A percentile compares a stretch with the other conserved stretches of the same genome.
Conservation (phyloP, 2,113 vertebrate genomes). For the Sapajus apella region DNA sequence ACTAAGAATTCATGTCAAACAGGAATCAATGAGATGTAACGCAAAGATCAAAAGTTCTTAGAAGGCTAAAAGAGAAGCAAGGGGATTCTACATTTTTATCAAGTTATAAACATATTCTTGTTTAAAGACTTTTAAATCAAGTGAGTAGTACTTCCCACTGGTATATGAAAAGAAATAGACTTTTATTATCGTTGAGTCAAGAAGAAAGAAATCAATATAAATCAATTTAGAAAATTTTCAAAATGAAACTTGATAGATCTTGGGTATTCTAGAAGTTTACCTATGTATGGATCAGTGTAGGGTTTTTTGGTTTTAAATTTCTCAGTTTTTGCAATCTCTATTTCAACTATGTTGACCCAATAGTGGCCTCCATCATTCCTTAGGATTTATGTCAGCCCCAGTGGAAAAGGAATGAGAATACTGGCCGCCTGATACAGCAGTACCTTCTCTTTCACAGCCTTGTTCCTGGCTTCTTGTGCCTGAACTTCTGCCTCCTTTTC, state of each 20-base stretch:
- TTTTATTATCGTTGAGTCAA: background rate
- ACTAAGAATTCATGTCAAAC: conserved; percentile 38
- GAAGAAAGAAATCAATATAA: background rate
- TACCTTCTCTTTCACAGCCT: background rate
- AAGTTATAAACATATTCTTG: conserved; percentile 44
- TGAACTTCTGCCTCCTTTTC: background rate
- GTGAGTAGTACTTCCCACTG: background rate
- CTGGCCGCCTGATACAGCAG: background rate
- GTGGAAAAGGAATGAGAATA: background rate
- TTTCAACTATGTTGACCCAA: background rate
- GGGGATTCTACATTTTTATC: conserved; percentile 26
- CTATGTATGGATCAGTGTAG: background rate
- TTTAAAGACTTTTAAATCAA: conserved; percentile 39
- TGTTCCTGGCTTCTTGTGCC: background rate
- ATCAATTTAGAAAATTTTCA: background rate
- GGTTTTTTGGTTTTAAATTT: background rate
- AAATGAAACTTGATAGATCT: background rate
- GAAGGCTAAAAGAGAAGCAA: background rate
- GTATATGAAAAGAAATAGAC: background rate
- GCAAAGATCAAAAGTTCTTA: background rate
- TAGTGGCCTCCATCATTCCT: background rate
- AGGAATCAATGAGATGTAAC: conserved; percentile 4
- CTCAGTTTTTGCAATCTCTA: background rate
- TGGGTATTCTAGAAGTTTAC: background rate
- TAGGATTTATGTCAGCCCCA: background rate